A percentile compares a stretch with the other conserved stretches of the same genome.
Evolutionary conservation across 1,140 invertebrate species (phyloP).

Genomic region (Chlorops oryzae): DNA sequence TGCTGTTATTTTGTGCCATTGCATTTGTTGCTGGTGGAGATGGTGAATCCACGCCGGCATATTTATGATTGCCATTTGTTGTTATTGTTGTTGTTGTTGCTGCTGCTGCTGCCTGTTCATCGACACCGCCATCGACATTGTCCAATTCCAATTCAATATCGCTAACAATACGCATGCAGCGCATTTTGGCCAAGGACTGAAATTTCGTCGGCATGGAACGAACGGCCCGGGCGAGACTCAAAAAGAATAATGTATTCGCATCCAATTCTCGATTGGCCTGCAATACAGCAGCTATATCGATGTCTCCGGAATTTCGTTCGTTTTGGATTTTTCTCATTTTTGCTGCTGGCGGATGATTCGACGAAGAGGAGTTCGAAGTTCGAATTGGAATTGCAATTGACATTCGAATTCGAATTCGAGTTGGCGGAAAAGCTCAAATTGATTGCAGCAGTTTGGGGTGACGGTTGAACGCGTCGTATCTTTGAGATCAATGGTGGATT

Average conservation of each 20-base stretch:
- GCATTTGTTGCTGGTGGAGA: constrained; percentile 26
- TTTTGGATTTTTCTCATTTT: constrained; percentile 34
- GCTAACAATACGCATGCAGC: constrained; percentile 44
- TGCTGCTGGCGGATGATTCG: constrained; percentile 22
- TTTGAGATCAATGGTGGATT: constrained; percentile 30
- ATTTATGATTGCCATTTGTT: constrained; percentile 29
- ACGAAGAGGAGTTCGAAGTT: too few species aligned
- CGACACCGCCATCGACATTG: constrained; percentile 34
- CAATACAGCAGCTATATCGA: constrained; percentile 38
- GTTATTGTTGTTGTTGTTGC: constrained; percentile 13
- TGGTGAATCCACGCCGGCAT: constrained; percentile 35
- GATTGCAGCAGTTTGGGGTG: constrained; percentile 38
- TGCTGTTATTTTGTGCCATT: constrained; percentile 12
- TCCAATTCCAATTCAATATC: constrained; percentile 43
- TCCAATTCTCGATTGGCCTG: constrained; percentile 43
- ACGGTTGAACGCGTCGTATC: constrained; percentile 38
- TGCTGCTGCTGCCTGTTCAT: constrained; percentile 26
- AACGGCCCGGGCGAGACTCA: constrained; percentile 38
- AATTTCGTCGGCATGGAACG: constrained; percentile 43
- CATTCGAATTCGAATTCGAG: too few species aligned
- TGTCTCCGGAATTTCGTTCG: constrained; percentile 26
- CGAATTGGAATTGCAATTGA: too few species aligned
- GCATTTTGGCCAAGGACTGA: constrained; percentile 43
- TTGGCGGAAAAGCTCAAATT: constrained; percentile 35
- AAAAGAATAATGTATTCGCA: constrained; percentile 41